Conservation (phyloP, 2,113 vertebrate species). For the Paramisgurnus dabryanus region DNA sequence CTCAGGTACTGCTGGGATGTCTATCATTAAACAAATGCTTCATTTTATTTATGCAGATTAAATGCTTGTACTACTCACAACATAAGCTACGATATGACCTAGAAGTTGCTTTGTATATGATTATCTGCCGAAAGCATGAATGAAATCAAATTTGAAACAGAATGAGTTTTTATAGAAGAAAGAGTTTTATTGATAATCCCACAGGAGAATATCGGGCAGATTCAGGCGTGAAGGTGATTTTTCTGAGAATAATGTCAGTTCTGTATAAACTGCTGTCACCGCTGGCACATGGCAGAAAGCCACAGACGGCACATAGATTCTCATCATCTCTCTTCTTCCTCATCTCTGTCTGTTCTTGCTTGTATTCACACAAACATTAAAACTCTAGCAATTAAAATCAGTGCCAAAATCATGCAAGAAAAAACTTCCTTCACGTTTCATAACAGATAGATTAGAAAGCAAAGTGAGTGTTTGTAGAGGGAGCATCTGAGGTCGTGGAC, state of each 20-base stretch:
- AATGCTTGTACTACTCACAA: too few species aligned
- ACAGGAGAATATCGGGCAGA: too few species aligned
- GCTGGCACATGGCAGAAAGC: slow-evolving; percentile 45
- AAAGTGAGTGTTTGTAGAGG: not conserved
- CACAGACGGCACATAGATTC: slow-evolving; percentile 9
- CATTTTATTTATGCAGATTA: too few species aligned
- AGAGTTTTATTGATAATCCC: too few species aligned
- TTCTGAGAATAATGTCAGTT: slow-evolving; percentile 62
- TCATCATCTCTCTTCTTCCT: not conserved
- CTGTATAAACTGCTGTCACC: slow-evolving; percentile 68
- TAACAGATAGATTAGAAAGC: not conserved
- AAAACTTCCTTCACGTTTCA: not conserved
- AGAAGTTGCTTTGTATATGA: too few species aligned
- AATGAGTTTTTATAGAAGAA: too few species aligned
- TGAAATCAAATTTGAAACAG: too few species aligned
- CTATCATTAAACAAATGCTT: too few species aligned
- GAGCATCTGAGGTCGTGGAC: not conserved
- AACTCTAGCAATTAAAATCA: not conserved
- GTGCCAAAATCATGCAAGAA: not conserved
- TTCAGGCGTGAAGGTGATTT: not conserved
- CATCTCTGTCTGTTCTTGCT: not conserved
- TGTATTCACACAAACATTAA: not conserved
- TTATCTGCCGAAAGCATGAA: too few species aligned
- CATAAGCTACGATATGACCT: too few species aligned
- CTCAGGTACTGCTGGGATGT: not conserved